Base-by-base conservation (phyloP, 1,140 invertebrate species). In the Aleiodes sp. region DNA sequence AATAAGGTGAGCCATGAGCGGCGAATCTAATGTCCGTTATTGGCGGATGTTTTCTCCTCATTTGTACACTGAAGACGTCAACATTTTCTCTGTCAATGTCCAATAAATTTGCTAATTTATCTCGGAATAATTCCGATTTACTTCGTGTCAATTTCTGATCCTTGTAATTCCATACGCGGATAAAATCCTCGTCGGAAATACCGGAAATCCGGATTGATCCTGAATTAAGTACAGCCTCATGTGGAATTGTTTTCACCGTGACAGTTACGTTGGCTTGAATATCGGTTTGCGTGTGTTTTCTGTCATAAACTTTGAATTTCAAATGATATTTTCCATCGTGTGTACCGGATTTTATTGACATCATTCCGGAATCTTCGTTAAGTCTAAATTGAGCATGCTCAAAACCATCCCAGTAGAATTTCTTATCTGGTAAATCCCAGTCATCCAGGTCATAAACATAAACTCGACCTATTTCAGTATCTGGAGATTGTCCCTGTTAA, bases 401-500 rank as follows among this genome's bases (percentile, higher is more conserved):
- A 57, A 90, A 85, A 46, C 89, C 89, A 79, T 95, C 94, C 94
- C 95, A 97, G 76, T 95, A 96, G 87, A 98, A 99, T 77, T 95
- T 96, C 81, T 99, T 99, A 81, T 99, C 97, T 0, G 94, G 94
- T 70, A 98, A 83, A 88, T 99, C 97, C 97, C 96, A 99, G 81
- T 99, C 97, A 83, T 99, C 97, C 43, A 96, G 86, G 87, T 99
- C 97, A 81, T 96, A 95, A 0, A 98, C 96, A 82, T 98, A 98
- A 1, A 98, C 97, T 70, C 95, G 88, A 24, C 98, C 97, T 71
- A 99, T 96, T 83, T 95, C 94, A 0, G 95, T 96, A 74, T 97
- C 93, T 1, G 94, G 95, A 71, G 94, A 93, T 85, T 95, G 92
- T 56, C 95, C 94, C 91, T 97, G 89, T 67, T n/a, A 82, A 82